Evolutionary conservation across 2,888 invertebrate species (phyloP).

Genomic region (Apantesis nais): DNA sequence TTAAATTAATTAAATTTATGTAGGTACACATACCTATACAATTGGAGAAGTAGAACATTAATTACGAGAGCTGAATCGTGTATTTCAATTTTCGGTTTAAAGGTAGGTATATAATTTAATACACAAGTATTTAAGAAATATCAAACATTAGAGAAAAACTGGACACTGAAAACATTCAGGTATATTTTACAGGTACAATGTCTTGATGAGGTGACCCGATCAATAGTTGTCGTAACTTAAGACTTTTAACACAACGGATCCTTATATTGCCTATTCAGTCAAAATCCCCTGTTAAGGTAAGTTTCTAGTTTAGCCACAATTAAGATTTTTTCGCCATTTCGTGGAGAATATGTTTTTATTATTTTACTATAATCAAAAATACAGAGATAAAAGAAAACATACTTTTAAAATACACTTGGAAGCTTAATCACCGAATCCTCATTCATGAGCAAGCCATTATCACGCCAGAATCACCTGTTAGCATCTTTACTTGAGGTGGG

Average conservation of each 20-base stretch:
- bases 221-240: no score
- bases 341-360: no score
- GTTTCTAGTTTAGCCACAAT: neutral
- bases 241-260: neutral
- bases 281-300: no score
- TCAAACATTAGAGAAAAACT: no score
- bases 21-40: neutral
- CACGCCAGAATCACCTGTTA: slow-evolving; percentile 26
- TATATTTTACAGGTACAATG: no score
- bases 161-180: no score
- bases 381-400: neutral
- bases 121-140: no score
- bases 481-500: slow-evolving; percentile 60
- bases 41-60: neutral
- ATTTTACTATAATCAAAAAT: no score
- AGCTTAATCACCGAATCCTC: slow-evolving; percentile 17
- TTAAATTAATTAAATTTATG: neutral
- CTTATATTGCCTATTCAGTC: neutral
- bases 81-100: neutral
- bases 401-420: slow-evolving; percentile 8
- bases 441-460: slow-evolving; percentile 18
- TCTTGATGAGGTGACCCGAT: no score
- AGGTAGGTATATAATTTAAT: neutral
- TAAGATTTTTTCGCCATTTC: neutral
- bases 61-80: neutral